phyloP scores from a whole-genome alignment of 2,888 invertebrate species.

The Ichneumon xanthorius region DNA sequence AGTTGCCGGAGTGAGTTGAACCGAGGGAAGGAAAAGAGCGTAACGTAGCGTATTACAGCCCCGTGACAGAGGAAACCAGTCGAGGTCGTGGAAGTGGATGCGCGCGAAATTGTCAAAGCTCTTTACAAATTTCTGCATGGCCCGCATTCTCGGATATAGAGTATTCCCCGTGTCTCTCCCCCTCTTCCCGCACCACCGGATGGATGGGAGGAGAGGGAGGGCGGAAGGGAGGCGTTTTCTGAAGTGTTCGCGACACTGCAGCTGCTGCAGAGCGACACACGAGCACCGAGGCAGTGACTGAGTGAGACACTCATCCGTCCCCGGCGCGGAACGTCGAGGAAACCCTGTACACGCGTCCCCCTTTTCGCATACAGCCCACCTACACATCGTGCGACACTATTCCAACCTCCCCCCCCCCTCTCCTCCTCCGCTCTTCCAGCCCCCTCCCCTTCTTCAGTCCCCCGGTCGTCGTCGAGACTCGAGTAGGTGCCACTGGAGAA shows the following conservation, averaged over 20 bases:
- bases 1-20: slow-evolving; percentile 62
- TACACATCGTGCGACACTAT: slow-evolving; percentile 10
- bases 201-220: background rate
- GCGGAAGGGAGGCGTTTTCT: slow-evolving; percentile 21
- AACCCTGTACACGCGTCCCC: slow-evolving; percentile 39
- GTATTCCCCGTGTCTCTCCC: slow-evolving; percentile 61
- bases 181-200: background rate
- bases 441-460: slow-evolving; percentile 47
- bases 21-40: slow-evolving; percentile 67
- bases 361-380: slow-evolving; percentile 10
- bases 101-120: slow-evolving; percentile 75
- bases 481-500: slow-evolving; percentile 68
- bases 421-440: slow-evolving; percentile 22
- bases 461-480: slow-evolving; percentile 59
- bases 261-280: slow-evolving; percentile 49
- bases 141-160: slow-evolving; percentile 67
- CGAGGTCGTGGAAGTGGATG: slow-evolving; percentile 65
- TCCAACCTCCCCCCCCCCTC: background rate
- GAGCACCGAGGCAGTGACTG: slow-evolving; percentile 23
- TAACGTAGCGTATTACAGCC: slow-evolving; percentile 56
- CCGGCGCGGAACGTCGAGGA: background rate
- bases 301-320: slow-evolving; percentile 15
- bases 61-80: slow-evolving; percentile 68
- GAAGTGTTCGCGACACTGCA: slow-evolving; percentile 56
- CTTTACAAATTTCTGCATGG: slow-evolving; percentile 73